Evolutionary conservation across 1,140 invertebrate species (phyloP).

Genomic region (Globodera rostochiensis): DNA sequence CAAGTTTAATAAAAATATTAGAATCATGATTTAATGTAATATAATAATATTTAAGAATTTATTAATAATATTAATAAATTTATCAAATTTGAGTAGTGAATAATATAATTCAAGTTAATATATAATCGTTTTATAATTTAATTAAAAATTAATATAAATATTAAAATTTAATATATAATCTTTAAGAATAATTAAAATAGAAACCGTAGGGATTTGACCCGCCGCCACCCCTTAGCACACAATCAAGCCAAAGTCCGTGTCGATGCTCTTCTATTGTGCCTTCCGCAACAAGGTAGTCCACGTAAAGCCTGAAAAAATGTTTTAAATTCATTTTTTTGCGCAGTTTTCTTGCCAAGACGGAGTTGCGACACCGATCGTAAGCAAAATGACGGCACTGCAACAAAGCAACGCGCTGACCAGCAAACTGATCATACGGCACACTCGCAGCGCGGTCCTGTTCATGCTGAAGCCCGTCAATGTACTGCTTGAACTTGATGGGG

Average conservation of each 20-base stretch:
- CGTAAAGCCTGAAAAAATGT: conserved; percentile 13
- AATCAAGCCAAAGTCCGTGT: conserved; percentile 30
- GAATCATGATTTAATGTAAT: too few species aligned
- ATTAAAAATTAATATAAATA: too few species aligned
- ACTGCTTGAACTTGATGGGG: background rate
- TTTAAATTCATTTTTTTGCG: background rate
- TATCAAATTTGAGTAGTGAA: background rate
- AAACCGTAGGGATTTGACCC: conserved; percentile 2
- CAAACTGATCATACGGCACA: conserved; percentile 15
- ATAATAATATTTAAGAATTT: too few species aligned
- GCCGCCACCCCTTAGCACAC: conserved; percentile 24
- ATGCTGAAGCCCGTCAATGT: background rate
- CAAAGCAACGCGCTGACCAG: conserved; percentile 15
- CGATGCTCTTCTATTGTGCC: conserved; percentile 25
- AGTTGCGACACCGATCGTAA: conserved; percentile 16
- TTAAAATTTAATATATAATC: too few species aligned
- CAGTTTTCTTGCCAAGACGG: conserved; percentile 18
- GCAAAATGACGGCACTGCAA: background rate
- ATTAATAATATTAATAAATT: background rate
- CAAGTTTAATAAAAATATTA: too few species aligned
- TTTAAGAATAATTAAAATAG: too few species aligned
- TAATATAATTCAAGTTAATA: too few species aligned
- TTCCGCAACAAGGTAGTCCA: conserved; percentile 9
- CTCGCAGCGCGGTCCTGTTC: conserved; percentile 17
- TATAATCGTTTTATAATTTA: too few species aligned